Base-by-base conservation (phyloP, 2,797 vertebrate genomes). In the Pipistrellus nathusii region DNA sequence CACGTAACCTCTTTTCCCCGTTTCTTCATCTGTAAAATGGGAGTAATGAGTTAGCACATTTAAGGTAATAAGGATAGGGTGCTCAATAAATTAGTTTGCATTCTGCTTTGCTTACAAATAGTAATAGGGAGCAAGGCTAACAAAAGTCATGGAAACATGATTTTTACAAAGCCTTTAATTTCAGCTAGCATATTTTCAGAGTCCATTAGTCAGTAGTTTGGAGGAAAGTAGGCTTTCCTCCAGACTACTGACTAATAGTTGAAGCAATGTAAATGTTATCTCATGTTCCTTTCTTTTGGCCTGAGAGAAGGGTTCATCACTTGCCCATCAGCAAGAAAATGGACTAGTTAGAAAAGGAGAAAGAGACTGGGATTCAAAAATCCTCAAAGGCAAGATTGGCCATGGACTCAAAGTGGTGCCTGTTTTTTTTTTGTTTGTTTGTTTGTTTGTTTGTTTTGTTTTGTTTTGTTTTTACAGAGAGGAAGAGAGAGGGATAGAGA, bases 1-100 rank as follows among this genome's bases (percentile, higher is more conserved):
- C 66, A 88, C n/a, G 75, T 92, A 89, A 80, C 15, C 17, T 94
- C 27, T 93, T 80, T 88, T 66, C 21, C 38, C 48, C 48, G 35
- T 72, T 92, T 93, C 38, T 48, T 92, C 4, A 64, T 44, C 21
- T 88, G 48, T 83, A 68, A 66, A 91, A 68, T 44, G 75, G 32
- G 57, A 55, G 10, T 64, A 44, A 75, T 71, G 14, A 73, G 25
- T n/a, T 64, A n/a, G 38, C 8, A 21, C 14, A 3, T 71, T 64
- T 71, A 41, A 20, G 25, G 48, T 23, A n/a, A 73, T 23, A 25
- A 89, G 23, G 77, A 51, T 18, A 72, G 27, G 86, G 17, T 30
- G 32, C 13, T 80, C 53, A 35, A 4, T 88, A 83, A 57, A 53
- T 62, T n/a, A 69, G 48, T 62, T 89, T 51, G 18, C 46, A 44